Evolutionary conservation across 2,113 vertebrate genomes (phyloP), one percentile per base, ranked within the genome.

Genomic region (Diglossa brunneiventris): DNA sequence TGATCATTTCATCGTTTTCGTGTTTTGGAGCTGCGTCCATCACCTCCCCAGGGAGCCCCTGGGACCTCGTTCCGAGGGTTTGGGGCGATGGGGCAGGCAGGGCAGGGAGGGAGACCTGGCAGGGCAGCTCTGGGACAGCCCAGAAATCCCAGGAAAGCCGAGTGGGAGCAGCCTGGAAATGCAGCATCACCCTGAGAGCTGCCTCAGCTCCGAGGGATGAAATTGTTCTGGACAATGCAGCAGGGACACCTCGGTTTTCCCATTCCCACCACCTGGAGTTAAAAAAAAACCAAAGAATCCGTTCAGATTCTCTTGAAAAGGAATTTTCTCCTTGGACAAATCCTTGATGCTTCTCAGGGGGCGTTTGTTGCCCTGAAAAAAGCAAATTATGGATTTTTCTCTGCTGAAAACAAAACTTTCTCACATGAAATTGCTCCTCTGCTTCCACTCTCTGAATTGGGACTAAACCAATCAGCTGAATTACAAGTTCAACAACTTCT

Each of bases 21-120:
- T 55, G 53, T 9, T 82, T 42, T 3, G 22, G 58, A 41, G 31
- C 8, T 31, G 9, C 4, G 35, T 55, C 42, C 68, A 21, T 52
- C 44, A 26, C 47, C 63, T 66, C n/a, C 49, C 35, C 33, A 4
- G 20, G 5, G 28, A 46, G 5, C 20, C 58, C 2, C 0, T 0
- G 31, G 30, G 59, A n/a, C 27, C 7, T 30, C 24, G 0, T 37
- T 37, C n/a, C 59, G n/a, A 13, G 79, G 6, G 2, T 49, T 61
- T 18, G 52, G 12, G 7, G 0, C 50, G 56, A 14, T 41, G 0
- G 12, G 55, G 59, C 44, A 4, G 76, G 35, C 23, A 77, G 56
- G 73, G 37, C 20, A 35, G n/a, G 31, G 35, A 67, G 6, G 10
- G 78, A 37, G 67, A 72, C 56, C 73, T 15, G 68, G 28, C 23